These are phyloP conservation scores for Barbus barbus DNA, from an alignment of 2,113 vertebrate species.

Conservation along the genomic window DNA sequence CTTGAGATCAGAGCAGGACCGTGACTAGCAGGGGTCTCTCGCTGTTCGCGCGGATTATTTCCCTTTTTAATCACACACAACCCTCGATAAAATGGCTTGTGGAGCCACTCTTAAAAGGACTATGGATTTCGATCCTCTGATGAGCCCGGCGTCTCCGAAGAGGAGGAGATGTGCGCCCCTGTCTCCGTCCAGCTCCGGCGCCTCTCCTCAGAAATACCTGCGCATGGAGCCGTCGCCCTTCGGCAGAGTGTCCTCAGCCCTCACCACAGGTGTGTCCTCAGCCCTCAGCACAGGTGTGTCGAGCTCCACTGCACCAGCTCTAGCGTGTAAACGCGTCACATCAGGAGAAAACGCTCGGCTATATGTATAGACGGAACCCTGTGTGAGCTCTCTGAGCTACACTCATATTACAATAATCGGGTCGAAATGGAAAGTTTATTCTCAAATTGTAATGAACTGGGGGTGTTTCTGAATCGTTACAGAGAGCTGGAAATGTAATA, in stretches of 20 bases:
- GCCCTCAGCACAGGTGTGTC: slow-evolving; percentile 88
- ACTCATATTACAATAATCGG: neutral
- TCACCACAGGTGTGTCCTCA: slow-evolving; percentile 88
- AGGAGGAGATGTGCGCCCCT: slow-evolving; percentile 90
- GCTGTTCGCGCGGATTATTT: too few species aligned
- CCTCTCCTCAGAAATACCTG: slow-evolving; percentile 94
- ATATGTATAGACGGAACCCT: neutral
- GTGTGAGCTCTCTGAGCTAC: too few species aligned
- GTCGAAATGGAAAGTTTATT: neutral
- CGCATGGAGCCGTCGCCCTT: slow-evolving; percentile 95
- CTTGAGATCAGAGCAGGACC: neutral
- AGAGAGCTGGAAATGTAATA: neutral
- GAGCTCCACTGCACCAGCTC: too few species aligned
- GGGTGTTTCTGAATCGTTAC: neutral
- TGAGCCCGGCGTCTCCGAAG: slow-evolving; percentile 89
- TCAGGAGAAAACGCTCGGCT: neutral
- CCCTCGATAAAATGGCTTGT: slow-evolving; percentile 82
- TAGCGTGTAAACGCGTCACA: too few species aligned
- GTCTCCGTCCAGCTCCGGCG: slow-evolving; percentile 74
- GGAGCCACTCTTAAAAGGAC: slow-evolving; percentile 97
- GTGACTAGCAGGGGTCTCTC: neutral
- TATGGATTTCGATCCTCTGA: slow-evolving; percentile 95
- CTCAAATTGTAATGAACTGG: neutral
- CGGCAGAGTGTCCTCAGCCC: slow-evolving; percentile 87
- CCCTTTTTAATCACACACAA: too few species aligned